Base-by-base conservation (phyloP, 1,140 invertebrate genomes). In the Semibalanus balanoides region DNA sequence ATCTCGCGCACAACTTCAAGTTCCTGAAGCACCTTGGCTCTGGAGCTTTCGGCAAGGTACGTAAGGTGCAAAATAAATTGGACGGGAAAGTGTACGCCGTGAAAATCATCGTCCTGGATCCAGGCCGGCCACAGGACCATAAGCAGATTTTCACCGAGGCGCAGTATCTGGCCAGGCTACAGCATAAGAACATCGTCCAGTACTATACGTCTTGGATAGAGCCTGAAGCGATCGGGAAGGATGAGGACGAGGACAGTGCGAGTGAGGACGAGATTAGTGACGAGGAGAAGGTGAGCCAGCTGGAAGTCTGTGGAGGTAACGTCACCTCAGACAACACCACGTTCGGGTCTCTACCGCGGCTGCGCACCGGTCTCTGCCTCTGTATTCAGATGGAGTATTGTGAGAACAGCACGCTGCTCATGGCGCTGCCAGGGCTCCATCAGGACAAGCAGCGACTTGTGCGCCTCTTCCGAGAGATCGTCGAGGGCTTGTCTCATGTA, bases 181-280 rank as follows among this genome's bases (percentile, higher is more conserved):
- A 97, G 84, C 97, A 99, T 85, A 96, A 99, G 84, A 98, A 99
- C 87, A 94, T 99, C 30, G 97, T 99, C 0, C 87, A 96, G 7
- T 98, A 99, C 84, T 98, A 93, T 83, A 96, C 95, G 83, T 96
- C 96, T 0, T 99, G 97, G 97, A 96, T 98, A 75, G 51, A 64
- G 22, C 3, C 51, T 14, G 51, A 64, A 19, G 51, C 7, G 7
- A 19, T 25, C 14, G 51, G 1, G 51, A 19, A 64, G 51, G 51
- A 64, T 14, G 51, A 64, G 7, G 22, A 25, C 14, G 51, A 64
- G 51, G 97, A 98, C 84, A 91, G 86, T 74, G 51, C 1, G 14
- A 64, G 14, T 19, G 51, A 64, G 22, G 74, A 76, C 76, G 80
- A 77, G 30, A 84, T 84, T 75, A 85, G 70, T 17, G 40, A 17